Evolutionary conservation across 2,888 invertebrate species (phyloP).

Genomic region (Pristionchus fissidentatus): DNA sequence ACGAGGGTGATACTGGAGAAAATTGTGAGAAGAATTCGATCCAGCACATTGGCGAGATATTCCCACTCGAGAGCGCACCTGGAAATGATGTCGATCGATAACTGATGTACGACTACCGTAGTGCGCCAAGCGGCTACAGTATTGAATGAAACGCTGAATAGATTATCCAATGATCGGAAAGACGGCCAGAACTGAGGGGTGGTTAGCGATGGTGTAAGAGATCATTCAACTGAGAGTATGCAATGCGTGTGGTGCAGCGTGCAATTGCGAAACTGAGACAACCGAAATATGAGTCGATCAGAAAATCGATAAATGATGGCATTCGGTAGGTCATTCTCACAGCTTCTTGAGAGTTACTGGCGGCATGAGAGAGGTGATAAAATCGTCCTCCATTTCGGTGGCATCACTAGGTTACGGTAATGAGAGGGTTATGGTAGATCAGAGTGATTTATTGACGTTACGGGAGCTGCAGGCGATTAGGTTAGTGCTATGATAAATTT

Average conservation of each 20-base stretch:
- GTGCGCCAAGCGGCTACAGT: background rate
- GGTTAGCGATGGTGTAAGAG: background rate
- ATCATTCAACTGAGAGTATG: conserved; percentile 17
- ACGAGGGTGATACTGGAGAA: conserved; percentile 64
- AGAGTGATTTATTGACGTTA: background rate
- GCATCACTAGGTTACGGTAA: conserved; percentile 31
- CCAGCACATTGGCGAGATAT: conserved; percentile 72
- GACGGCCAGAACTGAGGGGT: conserved; percentile 8
- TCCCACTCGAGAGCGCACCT: conserved; percentile 74
- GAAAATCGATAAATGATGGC: background rate
- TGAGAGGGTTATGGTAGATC: background rate
- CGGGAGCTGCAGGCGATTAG: too few relatives aligned
- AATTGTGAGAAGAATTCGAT: conserved; percentile 68
- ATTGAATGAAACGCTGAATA: background rate
- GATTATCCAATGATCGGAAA: background rate
- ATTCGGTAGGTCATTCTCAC: conserved; percentile 39
- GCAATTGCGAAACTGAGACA: background rate
- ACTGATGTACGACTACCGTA: background rate
- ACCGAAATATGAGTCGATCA: background rate
- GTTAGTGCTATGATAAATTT: too few relatives aligned
- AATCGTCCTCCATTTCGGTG: conserved; percentile 39
- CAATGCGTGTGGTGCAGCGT: background rate
- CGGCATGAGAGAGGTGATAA: background rate
- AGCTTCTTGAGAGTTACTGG: conserved; percentile 26
- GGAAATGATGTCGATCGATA: conserved; percentile 51